phyloP scores from a whole-genome alignment of 2,888 invertebrate species.

The Chrysotoxum bicinctum region DNA sequence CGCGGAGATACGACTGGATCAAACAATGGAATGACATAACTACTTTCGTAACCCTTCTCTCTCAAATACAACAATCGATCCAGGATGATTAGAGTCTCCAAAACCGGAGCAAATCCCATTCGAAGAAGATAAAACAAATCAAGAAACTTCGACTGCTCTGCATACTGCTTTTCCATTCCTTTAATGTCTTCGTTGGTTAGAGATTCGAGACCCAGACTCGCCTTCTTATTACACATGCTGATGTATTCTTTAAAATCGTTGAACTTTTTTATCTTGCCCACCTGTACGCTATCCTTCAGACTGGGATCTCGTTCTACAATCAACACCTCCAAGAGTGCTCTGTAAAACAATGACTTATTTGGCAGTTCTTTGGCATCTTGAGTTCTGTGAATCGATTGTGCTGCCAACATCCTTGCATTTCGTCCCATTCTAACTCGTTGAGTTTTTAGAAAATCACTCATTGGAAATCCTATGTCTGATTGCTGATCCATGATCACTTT shows the following conservation, averaged over 20 bases:
- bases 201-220: conserved; percentile 79
- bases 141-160: conserved; percentile 84
- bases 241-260: conserved; percentile 87
- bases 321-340: conserved; percentile 88
- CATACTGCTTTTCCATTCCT: conserved; percentile 81
- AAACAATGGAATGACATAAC: conserved; percentile 89
- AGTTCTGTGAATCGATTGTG: conserved; percentile 91
- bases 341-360: conserved; percentile 86
- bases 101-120: conserved; percentile 88
- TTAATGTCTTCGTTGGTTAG: conserved; percentile 82
- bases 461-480: conserved; percentile 85
- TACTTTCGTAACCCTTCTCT: conserved; percentile 84
- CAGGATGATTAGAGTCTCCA: conserved; percentile 91
- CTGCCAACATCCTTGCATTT: conserved; percentile 92
- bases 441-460: conserved; percentile 85
- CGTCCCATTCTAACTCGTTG: conserved; percentile 84
- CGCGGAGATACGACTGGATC: conserved; percentile 92
- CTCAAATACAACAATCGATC: conserved; percentile 90
- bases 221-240: conserved; percentile 85
- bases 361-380: conserved; percentile 83
- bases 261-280: conserved; percentile 86
- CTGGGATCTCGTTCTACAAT: conserved; percentile 81
- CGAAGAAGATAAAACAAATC: conserved; percentile 90
- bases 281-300: conserved; percentile 82
- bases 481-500: conserved; percentile 76